Percentiles rank a stretch among this genome's conserved stretches.
Conservation (phyloP, 2,113 vertebrate genomes). For the Monarcha castaneiventris region DNA sequence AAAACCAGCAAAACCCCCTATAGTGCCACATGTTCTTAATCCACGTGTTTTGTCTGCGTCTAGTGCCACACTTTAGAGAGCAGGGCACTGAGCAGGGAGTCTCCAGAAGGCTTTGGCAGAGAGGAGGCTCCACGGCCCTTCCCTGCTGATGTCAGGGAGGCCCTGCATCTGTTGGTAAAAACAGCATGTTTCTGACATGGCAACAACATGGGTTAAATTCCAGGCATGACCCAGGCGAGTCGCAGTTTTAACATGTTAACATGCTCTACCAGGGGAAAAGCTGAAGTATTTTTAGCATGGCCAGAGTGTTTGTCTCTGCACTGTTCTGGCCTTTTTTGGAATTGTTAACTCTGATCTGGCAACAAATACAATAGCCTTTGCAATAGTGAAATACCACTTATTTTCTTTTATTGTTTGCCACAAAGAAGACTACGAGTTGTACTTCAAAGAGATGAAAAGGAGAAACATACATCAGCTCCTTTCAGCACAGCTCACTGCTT, state of each 20-base stretch:
- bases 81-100: neutral
- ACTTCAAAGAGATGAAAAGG: neutral
- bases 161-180: too few relatives aligned
- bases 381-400: neutral
- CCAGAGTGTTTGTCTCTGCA: neutral
- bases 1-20: fast-evolving
- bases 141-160: fast-evolving
- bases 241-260: slow-evolving; percentile 20
- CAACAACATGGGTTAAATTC: neutral
- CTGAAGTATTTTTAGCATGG: slow-evolving; percentile 39
- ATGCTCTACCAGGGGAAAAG: slow-evolving; percentile 20
- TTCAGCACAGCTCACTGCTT: neutral
- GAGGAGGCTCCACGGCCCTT: neutral
- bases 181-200: neutral
- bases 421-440: neutral
- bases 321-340: slow-evolving; percentile 38
- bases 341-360: neutral
- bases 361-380: slow-evolving; percentile 30
- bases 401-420: slow-evolving; percentile 52
- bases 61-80: neutral
- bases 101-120: neutral
- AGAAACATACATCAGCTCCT: neutral
- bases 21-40: neutral
- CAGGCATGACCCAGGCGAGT: neutral
- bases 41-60: fast-evolving